Evolutionary conservation across 2,888 invertebrate species (phyloP).

Genomic region (Microdon myrmicae): DNA sequence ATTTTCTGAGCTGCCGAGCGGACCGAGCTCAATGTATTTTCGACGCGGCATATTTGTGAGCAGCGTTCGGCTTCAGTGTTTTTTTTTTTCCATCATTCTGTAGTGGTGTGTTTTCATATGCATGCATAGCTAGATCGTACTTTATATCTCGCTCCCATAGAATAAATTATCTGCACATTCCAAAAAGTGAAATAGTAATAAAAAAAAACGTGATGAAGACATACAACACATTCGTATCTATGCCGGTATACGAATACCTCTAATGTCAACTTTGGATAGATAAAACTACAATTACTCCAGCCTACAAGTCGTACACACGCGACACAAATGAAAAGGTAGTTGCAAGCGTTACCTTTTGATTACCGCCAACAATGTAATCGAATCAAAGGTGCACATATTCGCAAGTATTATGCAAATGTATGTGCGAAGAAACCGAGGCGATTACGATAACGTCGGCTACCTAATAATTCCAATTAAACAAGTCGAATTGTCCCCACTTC

Average conservation of each 20-base stretch:
- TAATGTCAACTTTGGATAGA: constrained; percentile 27
- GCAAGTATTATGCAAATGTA: too few species aligned
- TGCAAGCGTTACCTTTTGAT: constrained; percentile 10
- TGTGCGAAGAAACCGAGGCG: too few species aligned
- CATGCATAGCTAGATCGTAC: constrained; percentile 23
- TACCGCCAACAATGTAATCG: constrained; percentile 8
- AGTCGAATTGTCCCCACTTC: too few species aligned
- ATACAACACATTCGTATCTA: constrained; percentile 3
- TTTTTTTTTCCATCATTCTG: too few species aligned
- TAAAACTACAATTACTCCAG: constrained; percentile 13
- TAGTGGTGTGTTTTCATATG: constrained; percentile 19
- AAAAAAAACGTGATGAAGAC: too few species aligned
- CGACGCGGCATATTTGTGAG: neutral
- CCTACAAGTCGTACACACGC: constrained; percentile 1
- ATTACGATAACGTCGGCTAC: too few species aligned
- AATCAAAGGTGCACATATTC: constrained; percentile 9
- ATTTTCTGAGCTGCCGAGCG: constrained; percentile 29
- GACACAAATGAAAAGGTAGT: constrained; percentile 16
- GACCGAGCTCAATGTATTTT: constrained; percentile 13
- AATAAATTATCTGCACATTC: constrained; percentile 33
- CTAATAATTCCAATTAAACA: too few species aligned
- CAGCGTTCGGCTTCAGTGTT: neutral
- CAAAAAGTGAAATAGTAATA: too few species aligned
- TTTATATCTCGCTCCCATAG: constrained; percentile 33
- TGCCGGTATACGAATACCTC: constrained; percentile 29